Conservation (phyloP, 2,888 invertebrate genomes). For the Loripinus fragilis region DNA sequence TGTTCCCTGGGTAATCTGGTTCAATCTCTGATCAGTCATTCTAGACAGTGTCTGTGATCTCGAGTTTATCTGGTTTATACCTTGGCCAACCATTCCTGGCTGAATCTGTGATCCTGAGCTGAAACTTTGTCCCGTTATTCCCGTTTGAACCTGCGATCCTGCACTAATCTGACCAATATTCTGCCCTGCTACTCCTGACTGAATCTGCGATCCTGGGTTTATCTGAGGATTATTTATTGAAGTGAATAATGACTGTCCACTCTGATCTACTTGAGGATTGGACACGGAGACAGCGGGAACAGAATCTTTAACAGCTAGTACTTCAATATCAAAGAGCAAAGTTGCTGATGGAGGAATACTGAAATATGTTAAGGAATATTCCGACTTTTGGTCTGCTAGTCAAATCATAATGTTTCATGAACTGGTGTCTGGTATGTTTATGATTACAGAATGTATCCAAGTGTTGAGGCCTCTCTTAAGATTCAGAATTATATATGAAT, state of each 20-base stretch:
- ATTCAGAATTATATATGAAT: no score
- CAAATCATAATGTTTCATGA: no score
- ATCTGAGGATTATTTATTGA: no score
- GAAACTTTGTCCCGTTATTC: not conserved
- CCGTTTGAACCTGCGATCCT: not conserved
- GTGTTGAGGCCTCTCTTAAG: no score
- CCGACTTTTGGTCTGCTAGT: no score
- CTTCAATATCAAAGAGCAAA: conserved; percentile 50
- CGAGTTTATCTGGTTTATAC: not conserved
- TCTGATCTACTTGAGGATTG: not conserved
- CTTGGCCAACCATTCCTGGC: not conserved
- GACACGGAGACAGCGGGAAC: not conserved
- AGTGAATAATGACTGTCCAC: not conserved
- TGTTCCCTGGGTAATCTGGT: not conserved
- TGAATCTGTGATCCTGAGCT: not conserved
- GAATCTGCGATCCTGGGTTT: not conserved
- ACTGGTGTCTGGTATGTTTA: no score
- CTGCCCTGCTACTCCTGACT: not conserved
- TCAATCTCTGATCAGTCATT: not conserved
- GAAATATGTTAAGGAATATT: conserved; percentile 43
- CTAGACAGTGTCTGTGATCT: not conserved
- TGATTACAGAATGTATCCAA: no score
- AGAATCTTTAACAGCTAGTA: conserved; percentile 39
- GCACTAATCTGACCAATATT: not conserved
- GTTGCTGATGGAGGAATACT: conserved; percentile 48